These are phyloP conservation scores for Burhinus bistriatus DNA, from an alignment of 2,113 vertebrate genomes.

Conservation along the genomic window DNA sequence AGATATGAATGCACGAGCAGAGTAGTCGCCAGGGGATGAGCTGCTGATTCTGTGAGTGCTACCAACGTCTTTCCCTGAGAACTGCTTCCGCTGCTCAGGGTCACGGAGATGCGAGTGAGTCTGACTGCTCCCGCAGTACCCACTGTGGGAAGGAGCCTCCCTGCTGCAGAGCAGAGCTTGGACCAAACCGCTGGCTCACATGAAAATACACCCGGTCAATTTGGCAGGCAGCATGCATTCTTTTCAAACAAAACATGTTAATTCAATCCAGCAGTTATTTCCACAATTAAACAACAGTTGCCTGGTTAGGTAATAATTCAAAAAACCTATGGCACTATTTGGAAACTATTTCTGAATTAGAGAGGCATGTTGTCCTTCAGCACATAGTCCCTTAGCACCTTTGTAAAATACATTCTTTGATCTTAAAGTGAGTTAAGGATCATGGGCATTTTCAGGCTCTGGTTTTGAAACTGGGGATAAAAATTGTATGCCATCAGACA, in stretches of 20 bases:
- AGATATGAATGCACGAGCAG: not conserved
- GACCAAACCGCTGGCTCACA: not conserved
- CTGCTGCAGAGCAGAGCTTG: not conserved
- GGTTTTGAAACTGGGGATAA: not conserved
- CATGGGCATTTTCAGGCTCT: not conserved
- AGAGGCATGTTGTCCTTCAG: not conserved
- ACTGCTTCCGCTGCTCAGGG: not conserved
- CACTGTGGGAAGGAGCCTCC: not conserved
- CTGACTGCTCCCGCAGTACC: not conserved
- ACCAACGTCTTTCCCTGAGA: fast-evolving
- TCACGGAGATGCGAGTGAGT: not conserved
- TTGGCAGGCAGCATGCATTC: not conserved
- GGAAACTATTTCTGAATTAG: not conserved
- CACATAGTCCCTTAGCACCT: not conserved
- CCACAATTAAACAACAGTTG: not conserved
- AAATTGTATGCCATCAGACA: not conserved
- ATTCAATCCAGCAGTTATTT: not conserved
- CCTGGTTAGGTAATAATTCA: not conserved
- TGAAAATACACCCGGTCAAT: fast-evolving
- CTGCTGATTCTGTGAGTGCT: not conserved
- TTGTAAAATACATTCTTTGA: not conserved
- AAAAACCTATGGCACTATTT: fast-evolving
- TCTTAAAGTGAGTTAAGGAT: not conserved
- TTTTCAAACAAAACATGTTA: not conserved
- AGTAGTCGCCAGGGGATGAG: not conserved